These are phyloP conservation scores for Fratercula arctica DNA, from an alignment of 2,797 vertebrate species.

Conservation along the genomic window DNA sequence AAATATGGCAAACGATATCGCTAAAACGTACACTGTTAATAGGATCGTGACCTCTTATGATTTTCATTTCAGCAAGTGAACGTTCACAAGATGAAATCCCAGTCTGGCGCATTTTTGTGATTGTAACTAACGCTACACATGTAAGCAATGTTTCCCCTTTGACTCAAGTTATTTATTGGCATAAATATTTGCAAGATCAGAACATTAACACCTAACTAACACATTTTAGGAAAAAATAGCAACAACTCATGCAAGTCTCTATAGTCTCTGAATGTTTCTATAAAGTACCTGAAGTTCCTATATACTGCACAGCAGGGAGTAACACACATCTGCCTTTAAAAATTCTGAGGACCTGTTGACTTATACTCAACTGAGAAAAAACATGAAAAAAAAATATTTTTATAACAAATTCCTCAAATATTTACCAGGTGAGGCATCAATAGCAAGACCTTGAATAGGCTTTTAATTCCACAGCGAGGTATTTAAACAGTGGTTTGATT, in stretches of 20 bases:
- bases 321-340: conserved; percentile 26
- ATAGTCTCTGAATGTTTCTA: background rate
- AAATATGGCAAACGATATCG: background rate
- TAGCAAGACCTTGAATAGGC: background rate
- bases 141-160: background rate
- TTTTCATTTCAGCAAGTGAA: conserved; percentile 18
- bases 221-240: background rate
- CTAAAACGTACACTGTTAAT: background rate
- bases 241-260: background rate
- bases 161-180: conserved; percentile 18
- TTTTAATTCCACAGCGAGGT: background rate
- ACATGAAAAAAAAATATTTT: background rate
- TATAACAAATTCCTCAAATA: conserved; percentile 52
- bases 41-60: background rate
- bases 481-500: background rate
- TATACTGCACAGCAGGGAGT: background rate
- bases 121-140: background rate
- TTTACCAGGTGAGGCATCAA: conserved; percentile 29
- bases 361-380: background rate
- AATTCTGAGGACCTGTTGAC: background rate
- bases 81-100: background rate
- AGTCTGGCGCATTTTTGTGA: background rate
- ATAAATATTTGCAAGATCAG: conserved; percentile 30
- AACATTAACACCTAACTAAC: background rate
- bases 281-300: background rate